A percentile compares a stretch with the other conserved stretches of the same genome.
phyloP scores from a whole-genome alignment of 2,113 vertebrate species.

The Aptenodytes forsteri region DNA sequence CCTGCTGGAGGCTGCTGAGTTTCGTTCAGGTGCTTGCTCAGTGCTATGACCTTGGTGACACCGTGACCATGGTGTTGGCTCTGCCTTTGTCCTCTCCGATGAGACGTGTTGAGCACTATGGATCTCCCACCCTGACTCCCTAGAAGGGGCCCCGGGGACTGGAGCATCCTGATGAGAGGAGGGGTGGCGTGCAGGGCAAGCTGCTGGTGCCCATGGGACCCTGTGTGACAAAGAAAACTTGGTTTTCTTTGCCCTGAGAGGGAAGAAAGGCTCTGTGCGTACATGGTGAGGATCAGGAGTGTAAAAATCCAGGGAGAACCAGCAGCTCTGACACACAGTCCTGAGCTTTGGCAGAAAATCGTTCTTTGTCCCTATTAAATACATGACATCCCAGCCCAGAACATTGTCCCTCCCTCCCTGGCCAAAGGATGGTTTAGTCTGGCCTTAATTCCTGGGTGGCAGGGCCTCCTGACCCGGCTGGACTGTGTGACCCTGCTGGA shows the following conservation, averaged over 20 bases:
- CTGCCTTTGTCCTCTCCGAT: not conserved
- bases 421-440: not conserved
- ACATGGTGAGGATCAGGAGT: not conserved
- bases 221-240: not conserved
- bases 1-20: not conserved
- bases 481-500: not conserved
- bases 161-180: not conserved
- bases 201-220: not conserved
- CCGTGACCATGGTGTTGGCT: not conserved
- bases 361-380: not conserved
- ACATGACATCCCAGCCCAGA: not conserved
- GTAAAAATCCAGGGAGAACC: not conserved
- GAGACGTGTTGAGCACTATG: fast-evolving
- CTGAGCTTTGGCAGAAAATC: not conserved
- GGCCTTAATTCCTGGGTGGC: not conserved
- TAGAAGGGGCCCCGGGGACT: not conserved
- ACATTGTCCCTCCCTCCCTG: not conserved
- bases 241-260: not conserved
- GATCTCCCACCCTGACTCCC: not conserved
- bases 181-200: not conserved
- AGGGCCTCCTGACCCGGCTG: not conserved
- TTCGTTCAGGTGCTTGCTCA: not conserved
- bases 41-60: not conserved
- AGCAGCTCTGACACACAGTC: not conserved
- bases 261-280: not conserved